Percentiles rank a stretch among this genome's conserved stretches.
These are phyloP conservation scores for Taphrorychus bicolor DNA, from an alignment of 2,888 invertebrate species.

Conservation along the genomic window DNA sequence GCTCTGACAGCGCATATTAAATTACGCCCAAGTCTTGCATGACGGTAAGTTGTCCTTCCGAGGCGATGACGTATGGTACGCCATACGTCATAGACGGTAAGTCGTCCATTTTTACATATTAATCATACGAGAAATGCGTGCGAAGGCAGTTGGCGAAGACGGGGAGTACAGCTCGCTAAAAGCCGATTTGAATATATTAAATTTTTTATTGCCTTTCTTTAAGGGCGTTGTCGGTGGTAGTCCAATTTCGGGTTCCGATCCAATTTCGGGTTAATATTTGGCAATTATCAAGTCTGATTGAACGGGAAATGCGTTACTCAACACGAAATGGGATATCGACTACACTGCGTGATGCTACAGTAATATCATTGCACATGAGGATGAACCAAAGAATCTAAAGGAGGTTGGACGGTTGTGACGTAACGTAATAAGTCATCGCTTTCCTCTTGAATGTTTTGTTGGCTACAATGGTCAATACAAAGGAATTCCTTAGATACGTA, in stretches of 20 bases:
- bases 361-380: not conserved
- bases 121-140: constrained; percentile 43
- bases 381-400: too few relatives aligned
- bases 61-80: constrained; percentile 47
- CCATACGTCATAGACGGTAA: constrained; percentile 38
- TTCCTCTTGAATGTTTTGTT: too few relatives aligned
- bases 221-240: too few relatives aligned
- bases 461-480: too few relatives aligned
- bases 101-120: constrained; percentile 47
- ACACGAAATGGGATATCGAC: not conserved
- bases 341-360: too few relatives aligned
- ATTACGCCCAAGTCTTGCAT: constrained; percentile 41
- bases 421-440: too few relatives aligned
- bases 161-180: not conserved
- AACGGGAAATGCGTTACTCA: constrained; percentile 2
- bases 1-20: constrained; percentile 46
- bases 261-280: not conserved
- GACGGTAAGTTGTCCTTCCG: constrained; percentile 48
- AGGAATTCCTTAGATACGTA: too few relatives aligned
- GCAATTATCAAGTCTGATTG: constrained; percentile 1
- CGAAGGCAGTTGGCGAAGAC: constrained; percentile 16
- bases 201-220: constrained; percentile 9
- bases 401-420: too few relatives aligned
- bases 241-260: too few relatives aligned
- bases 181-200: constrained; percentile 14